These are phyloP conservation scores for Hippocampus zosterae DNA, from an alignment of 2,113 vertebrate species.

Conservation along the genomic window DNA sequence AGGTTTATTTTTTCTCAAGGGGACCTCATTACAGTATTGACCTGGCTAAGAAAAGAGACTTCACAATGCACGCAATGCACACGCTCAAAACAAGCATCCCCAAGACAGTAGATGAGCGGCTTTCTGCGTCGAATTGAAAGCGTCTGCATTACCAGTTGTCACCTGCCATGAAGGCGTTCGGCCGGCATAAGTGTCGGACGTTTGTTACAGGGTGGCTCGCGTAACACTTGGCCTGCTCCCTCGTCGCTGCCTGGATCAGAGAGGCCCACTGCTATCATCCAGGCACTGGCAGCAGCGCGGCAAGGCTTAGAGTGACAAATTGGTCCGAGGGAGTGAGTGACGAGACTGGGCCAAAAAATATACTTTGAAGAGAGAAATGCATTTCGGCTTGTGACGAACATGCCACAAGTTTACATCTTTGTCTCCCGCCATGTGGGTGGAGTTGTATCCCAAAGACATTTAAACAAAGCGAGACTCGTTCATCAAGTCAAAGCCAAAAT, in stretches of 20 bases:
- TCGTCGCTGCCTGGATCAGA: constrained; percentile 73
- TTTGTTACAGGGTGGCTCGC: constrained; percentile 66
- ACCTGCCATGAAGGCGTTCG: constrained; percentile 66
- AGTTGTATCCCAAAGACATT: constrained; percentile 64
- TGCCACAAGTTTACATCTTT: constrained; percentile 56
- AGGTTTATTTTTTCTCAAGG: not conserved
- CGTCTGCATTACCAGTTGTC: constrained; percentile 68
- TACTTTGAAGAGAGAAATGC: constrained; percentile 67
- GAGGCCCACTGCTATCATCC: constrained; percentile 72
- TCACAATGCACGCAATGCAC: constrained; percentile 20
- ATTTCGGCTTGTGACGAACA: constrained; percentile 61
- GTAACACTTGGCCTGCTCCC: constrained; percentile 76
- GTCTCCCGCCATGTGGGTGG: constrained; percentile 51
- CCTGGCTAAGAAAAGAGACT: not conserved
- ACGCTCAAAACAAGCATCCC: constrained; percentile 48
- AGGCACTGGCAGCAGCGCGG: constrained; percentile 65
- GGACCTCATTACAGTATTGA: constrained; percentile 6
- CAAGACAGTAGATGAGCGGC: constrained; percentile 62
- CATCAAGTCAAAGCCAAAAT: constrained; percentile 60
- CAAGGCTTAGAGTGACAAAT: constrained; percentile 76
- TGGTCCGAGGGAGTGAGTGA: constrained; percentile 70
- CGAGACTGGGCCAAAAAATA: constrained; percentile 68
- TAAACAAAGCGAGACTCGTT: constrained; percentile 47
- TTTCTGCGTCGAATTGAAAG: constrained; percentile 67
- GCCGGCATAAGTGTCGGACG: constrained; percentile 62